These are phyloP conservation scores for Hylomyscus alleni DNA, from an alignment of 2,797 vertebrate species.

Conservation along the genomic window DNA sequence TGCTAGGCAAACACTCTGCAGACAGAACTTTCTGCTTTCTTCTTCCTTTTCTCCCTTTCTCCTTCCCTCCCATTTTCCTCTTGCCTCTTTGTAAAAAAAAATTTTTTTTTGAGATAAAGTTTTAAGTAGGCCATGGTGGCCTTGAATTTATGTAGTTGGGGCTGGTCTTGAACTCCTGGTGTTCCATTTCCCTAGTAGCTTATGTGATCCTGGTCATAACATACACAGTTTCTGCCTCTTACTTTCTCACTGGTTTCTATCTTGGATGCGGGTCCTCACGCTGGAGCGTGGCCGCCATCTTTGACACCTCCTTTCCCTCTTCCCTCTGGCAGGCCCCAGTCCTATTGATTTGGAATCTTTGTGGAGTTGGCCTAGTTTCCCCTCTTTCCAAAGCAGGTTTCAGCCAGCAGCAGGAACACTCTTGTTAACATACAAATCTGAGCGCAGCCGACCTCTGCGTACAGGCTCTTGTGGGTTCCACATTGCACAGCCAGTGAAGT, in stretches of 20 bases:
- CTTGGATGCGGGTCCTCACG: not conserved
- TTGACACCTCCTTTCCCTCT: not conserved
- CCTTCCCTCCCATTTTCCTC: not conserved
- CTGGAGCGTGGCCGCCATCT: not conserved
- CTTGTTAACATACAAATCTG: slow-evolving; percentile 65
- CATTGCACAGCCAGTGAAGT: slow-evolving; percentile 71
- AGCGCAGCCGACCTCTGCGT: slow-evolving; percentile 37
- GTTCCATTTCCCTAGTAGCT: not conserved
- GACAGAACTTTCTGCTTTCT: not conserved
- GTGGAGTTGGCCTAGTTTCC: slow-evolving; percentile 24
- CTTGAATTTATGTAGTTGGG: not conserved
- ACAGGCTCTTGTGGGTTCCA: slow-evolving; percentile 64
- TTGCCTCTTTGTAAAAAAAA: not conserved
- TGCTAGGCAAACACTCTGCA: not conserved
- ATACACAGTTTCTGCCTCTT: not conserved
- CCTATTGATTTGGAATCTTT: slow-evolving; percentile 45
- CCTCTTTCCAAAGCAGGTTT: not conserved
- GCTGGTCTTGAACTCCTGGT: not conserved
- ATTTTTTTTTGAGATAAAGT: not conserved
- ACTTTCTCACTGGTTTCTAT: slow-evolving; percentile 7
- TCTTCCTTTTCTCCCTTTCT: not conserved
- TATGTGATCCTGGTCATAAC: not conserved
- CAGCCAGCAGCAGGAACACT: not conserved
- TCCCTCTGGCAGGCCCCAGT: not conserved
- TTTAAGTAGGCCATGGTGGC: not conserved